These are phyloP conservation scores for Calycopis cecrops DNA, from an alignment of 1,140 invertebrate genomes.

Conservation along the genomic window DNA sequence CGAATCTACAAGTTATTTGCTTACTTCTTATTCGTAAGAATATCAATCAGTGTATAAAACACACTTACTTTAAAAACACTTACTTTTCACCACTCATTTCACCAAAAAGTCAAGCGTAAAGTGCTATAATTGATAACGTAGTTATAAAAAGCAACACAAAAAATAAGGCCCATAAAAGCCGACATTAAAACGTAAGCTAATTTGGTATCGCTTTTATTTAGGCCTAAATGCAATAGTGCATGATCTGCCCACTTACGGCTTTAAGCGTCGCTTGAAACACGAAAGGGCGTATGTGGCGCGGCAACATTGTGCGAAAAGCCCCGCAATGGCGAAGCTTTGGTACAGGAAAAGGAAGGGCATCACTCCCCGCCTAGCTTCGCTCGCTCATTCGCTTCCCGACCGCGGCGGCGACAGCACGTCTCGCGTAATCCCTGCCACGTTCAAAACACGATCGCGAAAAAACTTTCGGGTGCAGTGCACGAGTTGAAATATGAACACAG, in stretches of 20 bases:
- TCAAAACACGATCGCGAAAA: slow-evolving; percentile 59
- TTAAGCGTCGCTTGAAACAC: slow-evolving; percentile 39
- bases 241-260: slow-evolving; percentile 71
- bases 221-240: slow-evolving; percentile 66
- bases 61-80: too few relatives aligned
- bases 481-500: slow-evolving; percentile 47
- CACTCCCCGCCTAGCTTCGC: slow-evolving; percentile 49
- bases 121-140: too few relatives aligned
- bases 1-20: too few relatives aligned
- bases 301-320: slow-evolving; percentile 53
- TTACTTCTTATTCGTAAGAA: too few relatives aligned
- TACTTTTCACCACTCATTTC: too few relatives aligned
- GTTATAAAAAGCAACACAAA: too few relatives aligned
- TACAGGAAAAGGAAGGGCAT: slow-evolving; percentile 58
- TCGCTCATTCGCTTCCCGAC: slow-evolving; percentile 53
- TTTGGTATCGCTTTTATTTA: slow-evolving; percentile 62
- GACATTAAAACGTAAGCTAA: slow-evolving; percentile 25
- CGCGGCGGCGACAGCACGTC: slow-evolving; percentile 41
- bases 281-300: slow-evolving; percentile 35
- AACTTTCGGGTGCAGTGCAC: slow-evolving; percentile 63
- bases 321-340: slow-evolving; percentile 52
- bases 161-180: slow-evolving; percentile 9
- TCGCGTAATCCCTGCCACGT: slow-evolving; percentile 12
- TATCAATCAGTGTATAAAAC: too few relatives aligned
- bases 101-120: too few relatives aligned